phyloP scores from a whole-genome alignment of 2,888 invertebrate species.

The Reticulitermes lucifugus region DNA sequence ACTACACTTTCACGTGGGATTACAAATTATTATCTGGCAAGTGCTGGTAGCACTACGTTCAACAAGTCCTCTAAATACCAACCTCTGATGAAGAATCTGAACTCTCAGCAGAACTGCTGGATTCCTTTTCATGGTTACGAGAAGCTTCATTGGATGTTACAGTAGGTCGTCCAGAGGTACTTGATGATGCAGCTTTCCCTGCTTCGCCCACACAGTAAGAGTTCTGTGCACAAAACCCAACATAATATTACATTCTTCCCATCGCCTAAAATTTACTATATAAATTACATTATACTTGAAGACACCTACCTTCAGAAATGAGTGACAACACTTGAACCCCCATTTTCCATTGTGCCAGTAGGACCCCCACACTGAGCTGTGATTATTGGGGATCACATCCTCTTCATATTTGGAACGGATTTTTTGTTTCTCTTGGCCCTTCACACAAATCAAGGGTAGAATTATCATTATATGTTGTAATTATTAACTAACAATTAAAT shows the following conservation, averaged over 20 bases:
- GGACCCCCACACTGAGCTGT: constrained; percentile 95
- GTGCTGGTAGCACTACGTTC: no score
- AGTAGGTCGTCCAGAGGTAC: background rate
- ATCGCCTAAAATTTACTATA: background rate
- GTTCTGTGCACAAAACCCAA: constrained; percentile 67
- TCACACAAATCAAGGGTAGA: constrained; percentile 38
- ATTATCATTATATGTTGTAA: no score
- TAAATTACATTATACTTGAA: background rate
- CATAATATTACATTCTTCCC: background rate
- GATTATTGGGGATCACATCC: constrained; percentile 92
- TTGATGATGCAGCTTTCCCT: constrained; percentile 61
- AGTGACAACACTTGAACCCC: constrained; percentile 98
- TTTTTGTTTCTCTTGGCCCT: constrained; percentile 88
- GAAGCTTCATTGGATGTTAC: background rate
- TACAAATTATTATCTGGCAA: no score
- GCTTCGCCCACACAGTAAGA: constrained; percentile 89
- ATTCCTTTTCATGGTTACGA: background rate
- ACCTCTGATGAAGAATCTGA: constrained; percentile 25
- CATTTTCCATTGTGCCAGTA: constrained; percentile 93
- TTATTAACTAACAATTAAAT: background rate
- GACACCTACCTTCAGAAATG: constrained; percentile 77
- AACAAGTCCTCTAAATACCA: no score
- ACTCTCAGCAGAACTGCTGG: constrained; percentile 24
- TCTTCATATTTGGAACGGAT: constrained; percentile 94
- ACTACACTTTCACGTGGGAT: no score